phyloP scores from a whole-genome alignment of 2,888 invertebrate genomes.

The Drosophila glabriapex region DNA sequence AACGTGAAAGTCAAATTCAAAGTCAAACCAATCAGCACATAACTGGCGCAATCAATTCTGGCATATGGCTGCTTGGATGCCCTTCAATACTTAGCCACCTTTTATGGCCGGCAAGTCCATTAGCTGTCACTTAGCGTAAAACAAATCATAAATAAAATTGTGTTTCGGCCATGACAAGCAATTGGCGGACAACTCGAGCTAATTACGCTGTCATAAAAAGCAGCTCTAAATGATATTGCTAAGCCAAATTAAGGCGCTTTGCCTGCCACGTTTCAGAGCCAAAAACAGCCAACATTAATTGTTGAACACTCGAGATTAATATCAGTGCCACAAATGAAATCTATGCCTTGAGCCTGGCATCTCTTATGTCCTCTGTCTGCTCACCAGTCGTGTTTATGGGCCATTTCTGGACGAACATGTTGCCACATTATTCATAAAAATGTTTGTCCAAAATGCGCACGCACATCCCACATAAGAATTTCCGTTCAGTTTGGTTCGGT shows the following conservation, averaged over 20 bases:
- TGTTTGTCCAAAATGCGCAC: slow-evolving; percentile 51
- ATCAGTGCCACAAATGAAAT: slow-evolving; percentile 35
- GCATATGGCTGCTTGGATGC: slow-evolving; percentile 52
- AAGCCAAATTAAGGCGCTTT: slow-evolving; percentile 32
- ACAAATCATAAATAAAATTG: slow-evolving; percentile 67
- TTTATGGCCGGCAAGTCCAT: slow-evolving; percentile 63
- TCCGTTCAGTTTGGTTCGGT: slow-evolving; percentile 13
- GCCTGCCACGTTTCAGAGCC: slow-evolving; percentile 22
- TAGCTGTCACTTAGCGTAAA: slow-evolving; percentile 71
- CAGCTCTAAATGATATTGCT: slow-evolving; percentile 38
- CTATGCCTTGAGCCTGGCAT: slow-evolving; percentile 21
- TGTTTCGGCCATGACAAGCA: slow-evolving; percentile 38
- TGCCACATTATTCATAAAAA: slow-evolving; percentile 72
- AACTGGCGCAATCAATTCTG: slow-evolving; percentile 41
- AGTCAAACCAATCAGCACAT: slow-evolving; percentile 51
- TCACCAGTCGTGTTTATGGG: slow-evolving; percentile 55
- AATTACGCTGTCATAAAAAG: slow-evolving; percentile 72
- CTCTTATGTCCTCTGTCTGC: slow-evolving; percentile 10
- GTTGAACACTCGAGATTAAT: slow-evolving; percentile 74
- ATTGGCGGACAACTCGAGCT: slow-evolving; percentile 40
- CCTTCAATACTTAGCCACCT: slow-evolving; percentile 49
- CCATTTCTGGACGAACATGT: slow-evolving; percentile 70
- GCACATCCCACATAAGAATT: slow-evolving; percentile 49
- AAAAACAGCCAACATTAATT: slow-evolving; percentile 57
- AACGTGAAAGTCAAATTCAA: slow-evolving; percentile 37